Evolutionary conservation across 2,797 vertebrate genomes (phyloP).

Genomic region (Megalops cyprinoides): DNA sequence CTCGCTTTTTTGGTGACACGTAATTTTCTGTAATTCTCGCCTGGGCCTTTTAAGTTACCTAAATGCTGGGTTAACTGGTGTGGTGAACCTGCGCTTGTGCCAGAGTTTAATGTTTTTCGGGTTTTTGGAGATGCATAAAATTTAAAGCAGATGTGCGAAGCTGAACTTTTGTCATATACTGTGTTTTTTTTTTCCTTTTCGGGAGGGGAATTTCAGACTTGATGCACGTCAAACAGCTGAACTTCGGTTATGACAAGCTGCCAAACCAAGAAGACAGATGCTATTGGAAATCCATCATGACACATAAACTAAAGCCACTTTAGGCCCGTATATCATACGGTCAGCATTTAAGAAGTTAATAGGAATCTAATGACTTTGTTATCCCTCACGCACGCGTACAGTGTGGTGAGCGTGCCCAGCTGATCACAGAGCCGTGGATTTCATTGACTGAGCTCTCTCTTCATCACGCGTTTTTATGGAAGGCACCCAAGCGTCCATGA

Average conservation of each 20-base stretch:
- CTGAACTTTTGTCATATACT: constrained; percentile 54
- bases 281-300: constrained; percentile 85
- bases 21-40: constrained; percentile 89
- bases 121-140: constrained; percentile 82
- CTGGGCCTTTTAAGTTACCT: constrained; percentile 87
- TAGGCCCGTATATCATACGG: constrained; percentile 85
- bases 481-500: background rate
- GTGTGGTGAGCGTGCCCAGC: constrained; percentile 4
- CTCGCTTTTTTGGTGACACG: constrained; percentile 84
- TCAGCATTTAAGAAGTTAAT: constrained; percentile 83
- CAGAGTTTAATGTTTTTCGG: constrained; percentile 85
- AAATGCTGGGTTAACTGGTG: constrained; percentile 80
- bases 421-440: constrained; percentile 6
- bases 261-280: constrained; percentile 87
- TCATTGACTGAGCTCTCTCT: background rate
- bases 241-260: constrained; percentile 81
- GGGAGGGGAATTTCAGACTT: constrained; percentile 73
- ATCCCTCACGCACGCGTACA: constrained; percentile 19
- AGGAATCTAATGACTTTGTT: constrained; percentile 69
- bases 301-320: constrained; percentile 84
- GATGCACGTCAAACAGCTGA: constrained; percentile 83
- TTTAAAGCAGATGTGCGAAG: constrained; percentile 92
- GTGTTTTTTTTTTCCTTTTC: constrained; percentile 64
- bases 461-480: constrained; percentile 28
- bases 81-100: constrained; percentile 76